Evolutionary conservation across 30 jellyfish, hydroid and myxozoan genomes (phyloP), one percentile per base, ranked within the genome.

Genomic region (Sanderia malayensis): DNA sequence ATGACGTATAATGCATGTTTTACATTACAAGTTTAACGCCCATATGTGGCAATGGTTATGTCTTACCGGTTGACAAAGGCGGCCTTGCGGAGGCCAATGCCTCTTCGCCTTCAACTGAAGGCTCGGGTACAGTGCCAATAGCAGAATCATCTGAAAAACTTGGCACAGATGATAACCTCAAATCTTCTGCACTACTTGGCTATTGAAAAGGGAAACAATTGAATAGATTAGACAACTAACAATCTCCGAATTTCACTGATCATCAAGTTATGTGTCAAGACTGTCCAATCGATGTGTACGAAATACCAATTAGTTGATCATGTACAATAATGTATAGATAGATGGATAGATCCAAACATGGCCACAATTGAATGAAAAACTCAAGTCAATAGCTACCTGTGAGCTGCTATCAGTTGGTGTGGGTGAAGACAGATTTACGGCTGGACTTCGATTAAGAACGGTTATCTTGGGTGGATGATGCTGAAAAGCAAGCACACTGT

Each of bases 381-480:
- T 3, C 67, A 55, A 24, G 9, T 20, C 13, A 37, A 26, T 8
- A 13, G 20, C 8, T 61, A 80, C 93, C 84, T 80, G 93, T 4
- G 93, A 80, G 61, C 84, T 80, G 60, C 93, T 80, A 46, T 80
- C 93, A 2, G 93, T 80, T 17, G 93, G 93, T n/a, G 93, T 80
- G 17, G 93, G 93, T 1, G 93, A 80, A 6, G 93, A 80, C 49
- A 80, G 58, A 72, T 80, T 73, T 0, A 87, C 86, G 29, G 94
- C 90, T 0, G 96, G 92, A 65, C 96, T 87, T 37, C 90, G 86
- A 74, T 87, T 81, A 13, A 86, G 41, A 1, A 85, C 61, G 10
- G 71, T 68, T n/a, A 87, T 81, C 83, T 87, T 87, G 26, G 96
- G 96, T 29, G 96, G 96, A 58, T 81, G 94, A 63, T 87, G 89